Evolutionary conservation across 2,797 vertebrate species (phyloP), one percentile per base, ranked within the genome.

Genomic region (Artibeus jamaicensis): DNA sequence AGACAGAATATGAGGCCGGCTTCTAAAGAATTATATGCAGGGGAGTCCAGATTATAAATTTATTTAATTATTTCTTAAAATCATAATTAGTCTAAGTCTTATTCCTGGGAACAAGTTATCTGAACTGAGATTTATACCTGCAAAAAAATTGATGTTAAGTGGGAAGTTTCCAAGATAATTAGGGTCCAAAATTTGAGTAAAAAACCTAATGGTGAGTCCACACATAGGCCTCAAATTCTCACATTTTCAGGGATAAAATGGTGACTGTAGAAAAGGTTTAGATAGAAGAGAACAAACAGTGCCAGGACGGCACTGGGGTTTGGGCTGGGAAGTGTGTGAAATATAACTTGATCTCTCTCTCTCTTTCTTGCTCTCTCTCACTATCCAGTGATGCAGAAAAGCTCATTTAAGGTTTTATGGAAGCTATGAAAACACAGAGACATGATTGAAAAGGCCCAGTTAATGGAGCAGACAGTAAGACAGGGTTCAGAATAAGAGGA

Each of bases 11-110:
- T 0, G 12, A 86, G 32, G 55, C 21, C 22, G 15, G 22, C 42
- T 89, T 95, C 68, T 37, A 48, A 89, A n/a, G 70, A 22, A 55
- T 32, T 42, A 2, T 1, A 18, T 16, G 5, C 32, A 57, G 76
- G 37, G 32, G 26, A 91, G 82, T 37, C 15, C 74, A 90, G 78
- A 89, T 44, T 32, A 82, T 26, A 79, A 29, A 16, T 29, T 82
- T 39, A 89, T 86, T 96, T 96, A 95, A 95, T 97, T 93, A 96
- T 92, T 85, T 87, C 96, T 90, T 62, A 42, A 93, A 93, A 94
- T 93, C 62, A 53, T 92, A 85, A 94, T 96, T 94, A 96, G 21
- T 77, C 4, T 26, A 62, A 81, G 53, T 83, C 26, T 92, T 39
- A 81, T 90, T 77, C n/a, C 0, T 77, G 53, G 59, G 81, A 90